Conservation (phyloP, 1,140 invertebrate species). For the Leptinotarsa texana region DNA sequence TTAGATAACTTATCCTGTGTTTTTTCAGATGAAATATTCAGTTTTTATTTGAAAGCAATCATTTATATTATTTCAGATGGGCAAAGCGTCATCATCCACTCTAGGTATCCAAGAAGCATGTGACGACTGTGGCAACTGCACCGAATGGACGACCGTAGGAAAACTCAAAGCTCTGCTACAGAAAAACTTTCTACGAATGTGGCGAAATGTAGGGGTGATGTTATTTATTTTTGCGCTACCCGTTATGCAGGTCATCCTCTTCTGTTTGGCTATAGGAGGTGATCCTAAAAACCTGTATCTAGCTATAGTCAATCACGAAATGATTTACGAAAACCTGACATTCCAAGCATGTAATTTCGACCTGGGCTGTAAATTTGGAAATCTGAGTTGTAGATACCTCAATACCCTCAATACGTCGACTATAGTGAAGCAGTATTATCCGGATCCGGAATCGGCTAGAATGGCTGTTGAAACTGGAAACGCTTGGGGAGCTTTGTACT, state of each 20-base stretch:
- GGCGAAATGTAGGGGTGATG: conserved; percentile 87
- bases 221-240: conserved; percentile 90
- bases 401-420: conserved; percentile 68
- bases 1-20: too few species aligned
- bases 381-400: conserved; percentile 78
- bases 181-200: conserved; percentile 91
- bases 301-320: conserved; percentile 85
- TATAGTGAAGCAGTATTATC: conserved; percentile 74
- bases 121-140: conserved; percentile 51
- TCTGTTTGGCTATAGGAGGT: conserved; percentile 91
- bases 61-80: conserved; percentile 25
- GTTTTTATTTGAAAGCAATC: neutral
- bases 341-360: conserved; percentile 59
- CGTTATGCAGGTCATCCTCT: conserved; percentile 89
- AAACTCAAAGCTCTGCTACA: conserved; percentile 73
- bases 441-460: conserved; percentile 67
- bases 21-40: too few species aligned
- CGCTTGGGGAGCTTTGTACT: conserved; percentile 81
- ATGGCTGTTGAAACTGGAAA: conserved; percentile 73
- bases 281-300: conserved; percentile 82
- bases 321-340: conserved; percentile 61
- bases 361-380: conserved; percentile 66
- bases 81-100: conserved; percentile 40
- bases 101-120: conserved; percentile 42
- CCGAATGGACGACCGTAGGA: conserved; percentile 56